Evolutionary conservation across 35 echinoderm and acorn worm genomes (phyloP), one percentile per base, ranked within the genome.

Genomic region (Diadema setosum): DNA sequence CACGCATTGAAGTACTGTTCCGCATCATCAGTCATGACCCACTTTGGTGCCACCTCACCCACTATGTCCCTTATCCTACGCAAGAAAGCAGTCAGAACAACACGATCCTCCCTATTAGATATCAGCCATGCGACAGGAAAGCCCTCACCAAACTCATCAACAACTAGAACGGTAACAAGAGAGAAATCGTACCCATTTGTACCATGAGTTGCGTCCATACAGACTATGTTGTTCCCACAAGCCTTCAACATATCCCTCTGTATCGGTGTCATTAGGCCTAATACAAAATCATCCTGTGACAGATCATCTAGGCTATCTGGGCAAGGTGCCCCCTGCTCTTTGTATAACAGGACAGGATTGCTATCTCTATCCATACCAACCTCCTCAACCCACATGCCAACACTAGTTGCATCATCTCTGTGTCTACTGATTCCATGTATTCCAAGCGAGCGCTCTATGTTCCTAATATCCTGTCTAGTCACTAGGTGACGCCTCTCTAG

Each of bases 271-370:
- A 83, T 81, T 3, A 83, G 16, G 12, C 59, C 78, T 7, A 90
- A 40, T 21, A 90, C 81, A 56, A 64, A 90, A 41, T 90, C 87
- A 34, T 90, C 87, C n/a, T n/a, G n/a, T n/a, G n/a, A n/a, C n/a
- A n/a, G n/a, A 14, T 70, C 65, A 70, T 70, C 32, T 27, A 70
- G 27, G 17, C 2, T 25, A 21, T 70, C 23, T 27, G 65, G 65
- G 16, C 65, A 70, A 31, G 65, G 16, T 21, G 3, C 26, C 14
- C 65, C 23, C 65, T 5, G 65, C 36, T 14, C 65, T 14, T 70
- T 70, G 65, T 70, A 70, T 9, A 52, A n/a, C 48, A 52, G n/a
- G 9, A 52, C 48, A 52, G 48, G 48, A 52, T 52, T n/a, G 9
- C 48, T 52, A 9, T 52, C 48, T 11, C 65, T 33, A 14, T 70